Evolutionary conservation across 2,113 vertebrate genomes (phyloP), one percentile per base, ranked within the genome.

Genomic region (Agapornis roseicollis): DNA sequence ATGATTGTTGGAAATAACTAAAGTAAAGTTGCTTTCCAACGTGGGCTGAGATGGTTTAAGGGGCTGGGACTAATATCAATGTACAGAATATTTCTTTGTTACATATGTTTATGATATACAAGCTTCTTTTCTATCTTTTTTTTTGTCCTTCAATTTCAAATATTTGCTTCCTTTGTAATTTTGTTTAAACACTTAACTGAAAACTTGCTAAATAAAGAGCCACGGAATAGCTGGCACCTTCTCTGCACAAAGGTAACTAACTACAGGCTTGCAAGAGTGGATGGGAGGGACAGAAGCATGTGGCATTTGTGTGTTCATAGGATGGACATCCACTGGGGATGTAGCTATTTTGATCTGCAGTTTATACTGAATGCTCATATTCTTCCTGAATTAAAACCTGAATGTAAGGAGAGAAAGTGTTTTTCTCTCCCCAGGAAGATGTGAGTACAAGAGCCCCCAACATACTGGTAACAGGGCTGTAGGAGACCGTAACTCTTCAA

Each of bases 391-490:
- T 29, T n/a, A 42, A 71, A 55, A 1, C 4, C 5, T 2, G 2
- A 41, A 6, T 27, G 9, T 71, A 35, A 81, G 33, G 50, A 50
- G 31, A 46, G 25, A 46, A 68, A 77, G n/a, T 11, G 18, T 49
- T 83, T 61, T 31, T 46, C 19, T 41, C 65, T 53, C 46, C 7
- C 47, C 33, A 39, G 65, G 52, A 46, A 83, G 53, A 53, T 5
- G 9, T 0, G 9, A 60, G 19, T 58, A 53, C n/a, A 4, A 0
- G 3, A 2, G n/a, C 10, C 4, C 8, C 33, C 8, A 5, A 20
- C 5, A 2, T 25, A 28, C 5, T 14, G 10, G 42, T 8, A 31
- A n/a, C 17, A 25, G 46, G 63, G 23, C 22, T 61, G 77, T 41
- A 46, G 50, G 73, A 47, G 50, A 3, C 6, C 53, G 16, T 29